A percentile compares a stretch with the other conserved stretches of the same genome.
Conservation (phyloP, 1,140 invertebrate species). For the Drosophila ogumai region DNA sequence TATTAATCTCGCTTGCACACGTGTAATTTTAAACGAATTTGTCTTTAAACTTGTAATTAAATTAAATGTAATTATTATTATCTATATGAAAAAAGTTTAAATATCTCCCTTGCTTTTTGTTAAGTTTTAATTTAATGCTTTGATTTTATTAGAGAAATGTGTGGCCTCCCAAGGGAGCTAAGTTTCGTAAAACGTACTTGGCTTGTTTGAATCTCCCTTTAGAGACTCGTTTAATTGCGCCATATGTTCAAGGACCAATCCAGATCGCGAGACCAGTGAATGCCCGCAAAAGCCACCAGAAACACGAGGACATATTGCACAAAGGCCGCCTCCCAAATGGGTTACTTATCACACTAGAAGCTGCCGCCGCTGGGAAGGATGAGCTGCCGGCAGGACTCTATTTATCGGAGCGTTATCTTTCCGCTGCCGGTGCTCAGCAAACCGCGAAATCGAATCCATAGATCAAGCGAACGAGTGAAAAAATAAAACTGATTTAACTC, state of each 20-base stretch:
- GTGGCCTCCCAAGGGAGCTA: neutral
- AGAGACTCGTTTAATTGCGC: constrained; percentile 25
- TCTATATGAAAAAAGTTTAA: neutral
- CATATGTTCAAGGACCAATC: constrained; percentile 62
- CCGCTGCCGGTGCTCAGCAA: constrained; percentile 67
- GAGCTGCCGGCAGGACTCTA: constrained; percentile 41
- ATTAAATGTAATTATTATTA: neutral
- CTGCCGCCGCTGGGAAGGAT: constrained; percentile 30
- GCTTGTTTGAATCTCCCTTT: constrained; percentile 9
- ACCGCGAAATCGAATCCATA: constrained; percentile 81
- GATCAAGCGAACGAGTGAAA: constrained; percentile 61
- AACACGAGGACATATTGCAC: constrained; percentile 44
- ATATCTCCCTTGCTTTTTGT: neutral
- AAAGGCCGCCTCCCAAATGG: constrained; percentile 43
- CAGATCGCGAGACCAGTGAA: constrained; percentile 20
- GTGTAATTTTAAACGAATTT: neutral
- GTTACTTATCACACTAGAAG: constrained; percentile 62
- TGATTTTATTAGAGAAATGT: neutral
- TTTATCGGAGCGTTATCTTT: constrained; percentile 67
- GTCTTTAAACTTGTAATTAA: neutral
- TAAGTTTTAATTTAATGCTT: neutral
- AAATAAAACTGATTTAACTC: constrained; percentile 62
- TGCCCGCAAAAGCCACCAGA: constrained; percentile 45
- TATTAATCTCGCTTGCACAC: too few species aligned
- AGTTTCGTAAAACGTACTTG: neutral